Evolutionary conservation across 2,113 vertebrate species (phyloP), one percentile per base, ranked within the genome.

Genomic region (Corythornis madagascariensis): DNA sequence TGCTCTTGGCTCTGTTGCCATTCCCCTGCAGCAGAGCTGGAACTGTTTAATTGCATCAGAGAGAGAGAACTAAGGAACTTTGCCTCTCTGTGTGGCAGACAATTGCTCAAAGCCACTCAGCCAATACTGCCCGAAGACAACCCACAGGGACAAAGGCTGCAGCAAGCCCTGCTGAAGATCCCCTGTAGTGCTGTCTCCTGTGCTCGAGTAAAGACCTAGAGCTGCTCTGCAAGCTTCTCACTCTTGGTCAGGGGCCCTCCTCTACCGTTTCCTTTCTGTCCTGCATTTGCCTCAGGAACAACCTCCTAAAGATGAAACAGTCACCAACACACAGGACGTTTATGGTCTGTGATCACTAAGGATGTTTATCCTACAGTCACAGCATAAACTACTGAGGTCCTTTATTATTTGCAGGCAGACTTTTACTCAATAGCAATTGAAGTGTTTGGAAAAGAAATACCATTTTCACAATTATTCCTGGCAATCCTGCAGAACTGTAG

Each of bases 401-500:
- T 84, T 66, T 52, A 57, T 11, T 67, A 47, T 57, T 74, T 61
- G 38, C 57, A 77, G 55, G 48, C 16, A 75, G n/a, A 25, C 53
- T 70, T 91, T 74, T 50, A 16, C 25, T 86, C 24, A 55, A 61
- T 6, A 79, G 38, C 4, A 55, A 59, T 33, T 50, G 13, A 52
- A 72, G 28, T 13, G 18, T 63, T 76, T 60, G 26, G 25, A 65
- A 84, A 88, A 81, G 3, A 74, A 70, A 28, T 14, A 4, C 3
- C 0, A 64, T 64, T 83, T 71, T 60, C 60, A 35, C 19, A 48
- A 71, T n/a, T 66, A 60, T 53, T 74, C 31, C 73, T 40, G 52
- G 28, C 29, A 53, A 2, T 28, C 63, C 59, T 72, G 69, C 5
- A 1, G 13, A 3, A 0, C 35, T 1, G 1, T 24, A n/a, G 28